phyloP scores from a whole-genome alignment of 2,797 vertebrate genomes.

The Rhadinocentrus ornatus region DNA sequence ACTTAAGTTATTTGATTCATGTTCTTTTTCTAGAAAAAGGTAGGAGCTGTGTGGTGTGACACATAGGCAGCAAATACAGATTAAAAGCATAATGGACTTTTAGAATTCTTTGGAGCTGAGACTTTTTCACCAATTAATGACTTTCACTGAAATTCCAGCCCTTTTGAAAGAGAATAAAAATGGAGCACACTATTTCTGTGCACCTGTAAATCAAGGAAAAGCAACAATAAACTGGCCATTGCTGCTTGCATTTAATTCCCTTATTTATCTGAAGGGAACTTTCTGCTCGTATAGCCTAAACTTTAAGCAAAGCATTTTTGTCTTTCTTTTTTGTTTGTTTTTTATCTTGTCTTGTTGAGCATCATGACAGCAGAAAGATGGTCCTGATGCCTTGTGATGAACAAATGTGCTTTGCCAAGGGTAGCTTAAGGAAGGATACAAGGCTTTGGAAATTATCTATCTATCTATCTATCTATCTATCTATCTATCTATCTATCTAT shows the following conservation, averaged over 20 bases:
- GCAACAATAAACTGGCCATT: neutral
- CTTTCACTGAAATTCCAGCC: slow-evolving; percentile 48
- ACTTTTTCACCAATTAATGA: slow-evolving; percentile 24
- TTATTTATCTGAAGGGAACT: slow-evolving; percentile 44
- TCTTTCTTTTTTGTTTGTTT: too few species aligned
- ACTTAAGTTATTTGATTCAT: slow-evolving; percentile 61
- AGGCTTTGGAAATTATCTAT: too few species aligned
- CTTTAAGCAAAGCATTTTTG: slow-evolving; percentile 31
- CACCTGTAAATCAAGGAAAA: slow-evolving; percentile 14
- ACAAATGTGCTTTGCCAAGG: too few species aligned
- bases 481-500: too few species aligned
- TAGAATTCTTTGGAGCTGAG: slow-evolving; percentile 22
- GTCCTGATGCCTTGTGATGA: too few species aligned
- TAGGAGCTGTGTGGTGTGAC: neutral
- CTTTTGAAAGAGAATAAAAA: slow-evolving; percentile 35
- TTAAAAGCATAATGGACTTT: slow-evolving; percentile 19
- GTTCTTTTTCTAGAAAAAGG: slow-evolving; percentile 31
- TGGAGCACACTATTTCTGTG: slow-evolving; percentile 5
- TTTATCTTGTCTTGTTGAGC: too few species aligned
- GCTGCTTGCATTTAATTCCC: slow-evolving; percentile 44
- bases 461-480: too few species aligned
- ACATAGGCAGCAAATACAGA: slow-evolving; percentile 33
- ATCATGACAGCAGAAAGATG: too few species aligned
- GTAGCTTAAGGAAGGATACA: too few species aligned
- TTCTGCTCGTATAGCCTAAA: slow-evolving; percentile 27